These are phyloP conservation scores for Dorcus hopei DNA, from an alignment of 2,888 invertebrate species.

Conservation along the genomic window DNA sequence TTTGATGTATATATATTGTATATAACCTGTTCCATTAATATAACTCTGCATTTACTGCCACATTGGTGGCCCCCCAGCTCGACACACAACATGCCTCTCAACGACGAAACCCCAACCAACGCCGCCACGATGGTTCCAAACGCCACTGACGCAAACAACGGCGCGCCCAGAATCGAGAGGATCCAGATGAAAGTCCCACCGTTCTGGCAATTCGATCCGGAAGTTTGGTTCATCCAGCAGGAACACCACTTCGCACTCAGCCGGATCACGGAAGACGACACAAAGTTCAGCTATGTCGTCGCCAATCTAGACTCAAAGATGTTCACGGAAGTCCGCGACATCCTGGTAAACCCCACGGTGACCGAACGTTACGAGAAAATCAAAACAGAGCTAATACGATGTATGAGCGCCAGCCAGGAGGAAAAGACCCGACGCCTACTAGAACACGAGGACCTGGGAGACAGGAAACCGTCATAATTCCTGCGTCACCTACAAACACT, in stretches of 20 bases:
- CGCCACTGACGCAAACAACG: not conserved
- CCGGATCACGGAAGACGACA: constrained; percentile 9
- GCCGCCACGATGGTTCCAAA: not conserved
- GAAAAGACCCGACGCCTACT: constrained; percentile 4
- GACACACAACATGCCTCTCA: not conserved
- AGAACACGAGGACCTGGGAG: constrained; percentile 15
- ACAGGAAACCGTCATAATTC: constrained; percentile 18
- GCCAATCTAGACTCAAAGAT: constrained; percentile 4
- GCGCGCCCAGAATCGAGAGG: not conserved
- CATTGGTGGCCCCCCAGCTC: too few species aligned
- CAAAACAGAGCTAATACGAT: constrained; percentile 30
- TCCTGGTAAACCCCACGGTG: constrained; percentile 19
- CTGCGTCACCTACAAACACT: constrained; percentile 9
- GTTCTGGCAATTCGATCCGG: too few species aligned
- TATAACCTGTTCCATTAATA: too few species aligned
- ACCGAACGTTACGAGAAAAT: constrained; percentile 22
- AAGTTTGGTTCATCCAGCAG: too few species aligned
- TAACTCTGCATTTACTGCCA: too few species aligned
- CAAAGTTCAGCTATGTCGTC: constrained; percentile 12
- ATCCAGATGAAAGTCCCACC: too few species aligned
- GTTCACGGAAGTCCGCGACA: constrained; percentile 12
- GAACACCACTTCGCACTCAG: constrained; percentile 9
- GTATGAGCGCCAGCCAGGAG: constrained; percentile 4
- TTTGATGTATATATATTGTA: too few species aligned
- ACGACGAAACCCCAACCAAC: not conserved